Evolutionary conservation across 2,888 invertebrate genomes (phyloP).

Genomic region (Amblyjoppa proteus): DNA sequence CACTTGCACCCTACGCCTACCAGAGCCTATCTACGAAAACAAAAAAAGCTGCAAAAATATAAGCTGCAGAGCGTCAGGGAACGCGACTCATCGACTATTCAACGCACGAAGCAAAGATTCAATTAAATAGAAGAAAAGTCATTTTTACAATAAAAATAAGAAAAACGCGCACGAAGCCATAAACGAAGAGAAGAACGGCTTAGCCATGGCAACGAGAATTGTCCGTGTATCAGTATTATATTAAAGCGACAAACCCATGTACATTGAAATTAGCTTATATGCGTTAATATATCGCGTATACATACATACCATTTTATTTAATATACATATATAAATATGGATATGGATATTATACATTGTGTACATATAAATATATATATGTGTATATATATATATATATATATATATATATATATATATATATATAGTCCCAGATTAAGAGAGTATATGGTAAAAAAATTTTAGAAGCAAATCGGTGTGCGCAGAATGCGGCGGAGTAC

Average conservation of each 20-base stretch:
- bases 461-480: slow-evolving; percentile 20
- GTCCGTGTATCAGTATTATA: slow-evolving; percentile 83
- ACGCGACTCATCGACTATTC: not conserved
- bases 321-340: slow-evolving; percentile 73
- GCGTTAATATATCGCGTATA: slow-evolving; percentile 77
- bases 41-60: not conserved
- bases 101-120: not conserved
- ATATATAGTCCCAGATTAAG: slow-evolving; percentile 69
- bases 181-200: slow-evolving; percentile 65
- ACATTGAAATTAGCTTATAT: slow-evolving; percentile 54
- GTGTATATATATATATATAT: slow-evolving; percentile 68
- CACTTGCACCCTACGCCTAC: slow-evolving; percentile 8
- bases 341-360: slow-evolving; percentile 66
- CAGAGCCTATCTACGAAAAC: slow-evolving; percentile 11
- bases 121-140: not conserved
- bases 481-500: slow-evolving; percentile 62
- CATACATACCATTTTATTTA: slow-evolving; percentile 78
- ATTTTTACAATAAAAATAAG: not conserved
- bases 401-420: slow-evolving; percentile 69
- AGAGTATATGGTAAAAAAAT: slow-evolving; percentile 65
- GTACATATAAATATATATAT: slow-evolving; percentile 71
- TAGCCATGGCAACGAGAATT: slow-evolving; percentile 75
- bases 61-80: not conserved
- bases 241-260: slow-evolving; percentile 74
- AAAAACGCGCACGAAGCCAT: not conserved